phyloP scores from a whole-genome alignment of 2,113 vertebrate genomes.

The Oxygymnocypris stewartii region DNA sequence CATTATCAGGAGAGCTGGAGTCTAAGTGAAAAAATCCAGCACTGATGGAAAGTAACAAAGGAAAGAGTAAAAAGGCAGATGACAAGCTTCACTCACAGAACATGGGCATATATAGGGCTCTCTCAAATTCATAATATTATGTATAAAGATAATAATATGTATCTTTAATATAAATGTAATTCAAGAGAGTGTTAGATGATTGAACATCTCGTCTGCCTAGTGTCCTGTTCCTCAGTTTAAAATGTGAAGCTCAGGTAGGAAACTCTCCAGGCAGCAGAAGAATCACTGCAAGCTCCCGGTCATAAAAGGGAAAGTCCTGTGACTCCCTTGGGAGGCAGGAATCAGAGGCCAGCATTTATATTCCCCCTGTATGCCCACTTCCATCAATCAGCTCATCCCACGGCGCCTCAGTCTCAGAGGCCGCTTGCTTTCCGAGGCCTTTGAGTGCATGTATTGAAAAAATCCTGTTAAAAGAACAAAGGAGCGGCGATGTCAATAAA shows the following conservation, averaged over 20 bases:
- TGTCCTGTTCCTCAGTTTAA: conserved; percentile 15
- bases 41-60: not conserved
- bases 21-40: conserved; percentile 26
- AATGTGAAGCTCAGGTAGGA: conserved; percentile 27
- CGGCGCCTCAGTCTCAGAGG: conserved; percentile 58
- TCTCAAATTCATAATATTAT: not conserved
- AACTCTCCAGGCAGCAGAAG: conserved; percentile 14
- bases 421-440: conserved; percentile 53
- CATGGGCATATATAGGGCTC: not conserved
- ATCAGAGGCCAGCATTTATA: conserved; percentile 69
- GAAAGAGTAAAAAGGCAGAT: not conserved
- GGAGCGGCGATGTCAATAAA: conserved; percentile 61
- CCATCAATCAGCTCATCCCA: conserved; percentile 71
- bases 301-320: conserved; percentile 63
- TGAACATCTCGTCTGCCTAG: not conserved
- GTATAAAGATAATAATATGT: not conserved
- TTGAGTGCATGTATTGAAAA: conserved; percentile 63
- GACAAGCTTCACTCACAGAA: too few species aligned
- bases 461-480: conserved; percentile 61
- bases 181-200: too few species aligned
- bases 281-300: conserved; percentile 50
- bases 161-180: not conserved
- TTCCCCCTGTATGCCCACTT: conserved; percentile 64
- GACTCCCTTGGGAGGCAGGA: conserved; percentile 62
- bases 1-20: conserved; percentile 33